Evolutionary conservation across 2,797 vertebrate genomes (phyloP).

Genomic region (Stomatorhinus walkeri): DNA sequence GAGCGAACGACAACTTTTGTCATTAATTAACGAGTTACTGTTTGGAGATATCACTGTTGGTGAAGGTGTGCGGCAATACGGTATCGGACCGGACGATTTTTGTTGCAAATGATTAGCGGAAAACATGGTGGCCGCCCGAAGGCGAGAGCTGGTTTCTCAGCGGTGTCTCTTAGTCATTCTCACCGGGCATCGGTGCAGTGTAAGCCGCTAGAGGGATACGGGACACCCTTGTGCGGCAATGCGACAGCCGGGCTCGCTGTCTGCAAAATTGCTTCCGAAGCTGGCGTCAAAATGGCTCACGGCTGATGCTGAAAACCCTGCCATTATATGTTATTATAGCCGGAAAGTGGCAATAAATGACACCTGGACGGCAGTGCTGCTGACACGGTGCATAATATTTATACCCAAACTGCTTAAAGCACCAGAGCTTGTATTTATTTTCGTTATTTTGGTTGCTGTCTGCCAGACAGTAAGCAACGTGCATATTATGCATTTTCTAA

Average conservation of each 20-base stretch:
- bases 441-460: neutral
- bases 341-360: neutral
- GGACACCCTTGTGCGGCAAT: constrained; percentile 46
- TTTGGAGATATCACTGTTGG: neutral
- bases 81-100: neutral
- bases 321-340: neutral
- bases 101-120: neutral
- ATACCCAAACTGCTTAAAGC: neutral
- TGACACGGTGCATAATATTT: neutral
- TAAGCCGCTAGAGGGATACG: constrained; percentile 55
- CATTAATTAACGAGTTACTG: neutral
- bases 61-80: neutral
- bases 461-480: neutral
- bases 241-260: constrained; percentile 19
- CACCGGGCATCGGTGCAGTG: constrained; percentile 53
- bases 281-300: constrained; percentile 9
- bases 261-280: constrained; percentile 3
- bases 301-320: neutral
- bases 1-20: constrained; percentile 5
- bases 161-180: constrained; percentile 66
- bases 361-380: neutral
- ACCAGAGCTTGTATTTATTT: neutral
- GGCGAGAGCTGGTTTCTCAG: constrained; percentile 57
- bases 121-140: constrained; percentile 45
- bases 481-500: neutral